Evolutionary conservation across 2,113 vertebrate species (phyloP).

Genomic region (Tichodroma muraria): DNA sequence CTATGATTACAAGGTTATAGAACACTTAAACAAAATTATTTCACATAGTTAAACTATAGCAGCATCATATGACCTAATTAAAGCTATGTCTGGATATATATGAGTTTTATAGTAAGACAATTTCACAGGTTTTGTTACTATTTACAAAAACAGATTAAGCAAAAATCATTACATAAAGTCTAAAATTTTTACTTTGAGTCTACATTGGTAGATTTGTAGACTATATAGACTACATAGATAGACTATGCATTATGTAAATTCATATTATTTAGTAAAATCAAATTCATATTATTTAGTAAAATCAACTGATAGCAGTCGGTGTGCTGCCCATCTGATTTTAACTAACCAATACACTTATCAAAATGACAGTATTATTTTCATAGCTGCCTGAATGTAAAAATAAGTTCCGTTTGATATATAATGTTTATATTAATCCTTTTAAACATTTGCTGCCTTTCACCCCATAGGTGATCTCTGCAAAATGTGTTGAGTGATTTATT

Average conservation of each 20-base stretch:
- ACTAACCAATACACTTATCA: constrained; percentile 20
- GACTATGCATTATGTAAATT: not conserved
- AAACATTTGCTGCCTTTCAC: constrained; percentile 50
- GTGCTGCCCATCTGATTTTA: constrained; percentile 18
- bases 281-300: constrained; percentile 37
- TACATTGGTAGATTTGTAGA: not conserved
- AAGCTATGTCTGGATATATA: not conserved
- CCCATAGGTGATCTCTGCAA: not conserved
- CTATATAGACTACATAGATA: too few species aligned
- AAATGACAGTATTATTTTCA: constrained; percentile 40
- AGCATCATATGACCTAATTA: not conserved
- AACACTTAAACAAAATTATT: not conserved
- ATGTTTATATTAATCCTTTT: constrained; percentile 51
- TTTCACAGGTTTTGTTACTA: constrained; percentile 47
- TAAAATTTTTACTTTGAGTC: not conserved
- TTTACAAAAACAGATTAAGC: constrained; percentile 35
- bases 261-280: constrained; percentile 37
- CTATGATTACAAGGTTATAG: not conserved
- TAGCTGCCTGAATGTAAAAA: constrained; percentile 33
- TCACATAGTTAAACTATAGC: not conserved
- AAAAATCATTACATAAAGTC: not conserved
- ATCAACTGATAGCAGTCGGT: constrained; percentile 18
- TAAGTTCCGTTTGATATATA: constrained; percentile 35
- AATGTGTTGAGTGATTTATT: constrained; percentile 18
- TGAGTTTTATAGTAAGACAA: not conserved